phyloP scores from a whole-genome alignment of 2,888 invertebrate genomes.

The Meta bourneti region DNA sequence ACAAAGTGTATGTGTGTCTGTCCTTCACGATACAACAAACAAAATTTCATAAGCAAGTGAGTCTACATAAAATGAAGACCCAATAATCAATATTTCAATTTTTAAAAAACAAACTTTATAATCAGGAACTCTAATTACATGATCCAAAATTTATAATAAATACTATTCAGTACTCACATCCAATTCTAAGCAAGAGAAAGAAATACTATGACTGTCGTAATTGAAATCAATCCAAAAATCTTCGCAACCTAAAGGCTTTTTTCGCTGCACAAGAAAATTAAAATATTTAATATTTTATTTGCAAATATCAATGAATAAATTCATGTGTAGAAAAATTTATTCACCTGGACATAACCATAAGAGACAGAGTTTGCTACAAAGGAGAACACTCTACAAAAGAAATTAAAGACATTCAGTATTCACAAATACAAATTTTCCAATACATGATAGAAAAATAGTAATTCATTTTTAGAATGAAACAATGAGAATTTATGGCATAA shows the following conservation, averaged over 20 bases:
- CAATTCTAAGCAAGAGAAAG: constrained; percentile 41
- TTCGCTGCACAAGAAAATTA: constrained; percentile 19
- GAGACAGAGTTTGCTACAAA: constrained; percentile 22
- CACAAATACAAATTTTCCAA: not conserved
- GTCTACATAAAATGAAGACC: too few species aligned
- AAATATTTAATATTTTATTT: not conserved
- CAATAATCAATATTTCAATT: too few species aligned
- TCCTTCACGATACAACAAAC: too few species aligned
- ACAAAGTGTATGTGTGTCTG: too few species aligned
- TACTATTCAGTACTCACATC: constrained; percentile 26
- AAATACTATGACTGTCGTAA: constrained; percentile 56
- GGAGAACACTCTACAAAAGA: constrained; percentile 29
- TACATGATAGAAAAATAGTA: not conserved
- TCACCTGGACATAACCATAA: constrained; percentile 24
- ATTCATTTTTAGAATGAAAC: not conserved
- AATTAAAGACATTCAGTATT: not conserved
- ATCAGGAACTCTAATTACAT: too few species aligned
- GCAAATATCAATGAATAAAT: not conserved
- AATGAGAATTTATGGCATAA: not conserved
- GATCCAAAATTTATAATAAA: too few species aligned
- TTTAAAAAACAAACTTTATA: too few species aligned
- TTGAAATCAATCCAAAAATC: constrained; percentile 72
- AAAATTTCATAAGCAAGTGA: too few species aligned
- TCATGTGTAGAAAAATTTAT: not conserved
- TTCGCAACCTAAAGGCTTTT: constrained; percentile 12